Conservation (phyloP, 1,140 invertebrate species). For the Stratiolaelaps scimitus region DNA sequence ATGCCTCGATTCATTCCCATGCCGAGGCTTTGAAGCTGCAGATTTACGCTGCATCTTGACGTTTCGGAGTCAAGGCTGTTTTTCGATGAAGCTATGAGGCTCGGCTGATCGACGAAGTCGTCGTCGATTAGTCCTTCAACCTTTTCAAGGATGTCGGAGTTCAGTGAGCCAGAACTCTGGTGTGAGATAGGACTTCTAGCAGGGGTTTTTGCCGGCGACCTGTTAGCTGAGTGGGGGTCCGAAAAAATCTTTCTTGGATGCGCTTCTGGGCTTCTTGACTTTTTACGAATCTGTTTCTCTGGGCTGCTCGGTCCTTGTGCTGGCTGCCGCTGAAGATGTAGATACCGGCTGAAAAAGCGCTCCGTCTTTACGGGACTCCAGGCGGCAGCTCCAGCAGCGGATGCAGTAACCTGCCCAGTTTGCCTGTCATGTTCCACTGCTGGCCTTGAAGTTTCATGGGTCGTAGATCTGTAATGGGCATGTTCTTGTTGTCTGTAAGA, state of each 20-base stretch:
- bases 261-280: neutral
- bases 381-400: neutral
- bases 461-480: too few species aligned
- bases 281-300: neutral
- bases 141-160: slow-evolving; percentile 15
- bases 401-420: too few species aligned
- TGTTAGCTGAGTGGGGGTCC: neutral
- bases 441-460: too few species aligned
- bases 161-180: slow-evolving; percentile 15
- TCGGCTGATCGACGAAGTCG: slow-evolving; percentile 22
- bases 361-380: slow-evolving; percentile 26
- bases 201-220: neutral
- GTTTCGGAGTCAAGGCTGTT: slow-evolving; percentile 18
- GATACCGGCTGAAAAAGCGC: slow-evolving; percentile 21
- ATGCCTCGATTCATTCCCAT: slow-evolving; percentile 26
- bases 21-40: neutral
- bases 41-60: slow-evolving; percentile 4
- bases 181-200: neutral
- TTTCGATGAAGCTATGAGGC: slow-evolving; percentile 17
- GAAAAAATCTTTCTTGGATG: neutral
- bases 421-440: too few species aligned
- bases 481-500: too few species aligned
- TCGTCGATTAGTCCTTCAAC: slow-evolving; percentile 24
- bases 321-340: slow-evolving; percentile 5
- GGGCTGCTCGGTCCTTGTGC: too few species aligned